These are phyloP conservation scores for Motacilla alba DNA, from an alignment of 2,113 vertebrate species.

Conservation along the genomic window DNA sequence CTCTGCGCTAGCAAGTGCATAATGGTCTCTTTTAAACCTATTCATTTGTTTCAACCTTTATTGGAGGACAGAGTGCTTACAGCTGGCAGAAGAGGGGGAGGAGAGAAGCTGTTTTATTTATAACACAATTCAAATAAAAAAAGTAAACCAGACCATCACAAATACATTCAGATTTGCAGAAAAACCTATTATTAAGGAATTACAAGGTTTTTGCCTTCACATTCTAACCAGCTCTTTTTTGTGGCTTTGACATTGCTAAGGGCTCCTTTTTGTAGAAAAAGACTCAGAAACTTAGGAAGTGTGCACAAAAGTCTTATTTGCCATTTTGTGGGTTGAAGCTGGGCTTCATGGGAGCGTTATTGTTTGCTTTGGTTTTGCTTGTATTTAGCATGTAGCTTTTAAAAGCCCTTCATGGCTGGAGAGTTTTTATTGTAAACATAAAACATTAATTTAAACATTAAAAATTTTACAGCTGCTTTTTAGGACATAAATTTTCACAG, in stretches of 20 bases:
- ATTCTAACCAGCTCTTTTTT: neutral
- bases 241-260: neutral
- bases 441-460: constrained; percentile 80
- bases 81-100: neutral
- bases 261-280: neutral
- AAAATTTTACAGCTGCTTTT: constrained; percentile 76
- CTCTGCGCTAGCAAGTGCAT: neutral
- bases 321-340: neutral
- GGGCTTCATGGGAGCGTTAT: neutral
- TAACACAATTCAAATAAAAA: constrained; percentile 16
- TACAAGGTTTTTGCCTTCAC: neutral
- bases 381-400: constrained; percentile 67
- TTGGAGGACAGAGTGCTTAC: constrained; percentile 13
- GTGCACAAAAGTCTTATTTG: neutral
- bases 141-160: constrained; percentile 19
- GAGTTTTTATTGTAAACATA: constrained; percentile 78
- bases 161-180: constrained; percentile 13
- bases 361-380: constrained; percentile 53
- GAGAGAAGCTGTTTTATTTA: constrained; percentile 5
- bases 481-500: constrained; percentile 76
- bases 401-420: constrained; percentile 72
- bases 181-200: constrained; percentile 10
- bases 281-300: neutral
- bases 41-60: constrained; percentile 46
- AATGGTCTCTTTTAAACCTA: constrained; percentile 33